phyloP scores from a whole-genome alignment of 2,113 vertebrate genomes.

The Peromyscus polionotus region DNA sequence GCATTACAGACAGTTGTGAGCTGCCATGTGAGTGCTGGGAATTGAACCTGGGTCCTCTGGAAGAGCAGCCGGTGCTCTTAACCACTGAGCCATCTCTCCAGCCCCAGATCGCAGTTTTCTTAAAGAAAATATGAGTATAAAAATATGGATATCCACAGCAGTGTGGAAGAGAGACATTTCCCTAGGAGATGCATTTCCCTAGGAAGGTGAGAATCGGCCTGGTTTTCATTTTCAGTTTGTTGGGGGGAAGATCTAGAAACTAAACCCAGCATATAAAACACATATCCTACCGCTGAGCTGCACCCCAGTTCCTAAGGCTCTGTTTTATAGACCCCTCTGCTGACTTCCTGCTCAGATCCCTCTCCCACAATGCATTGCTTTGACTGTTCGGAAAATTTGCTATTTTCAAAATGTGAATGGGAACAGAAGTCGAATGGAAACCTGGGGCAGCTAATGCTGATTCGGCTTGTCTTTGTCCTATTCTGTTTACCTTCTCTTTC shows the following conservation, averaged over 20 bases:
- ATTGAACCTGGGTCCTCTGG: no score
- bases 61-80: no score
- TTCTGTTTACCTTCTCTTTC: accelerated
- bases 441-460: neutral
- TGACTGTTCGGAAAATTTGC: conserved; percentile 10
- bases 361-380: neutral
- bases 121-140: neutral
- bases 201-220: neutral
- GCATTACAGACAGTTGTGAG: no score
- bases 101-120: neutral
- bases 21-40: no score
- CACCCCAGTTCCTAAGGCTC: neutral
- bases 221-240: neutral
- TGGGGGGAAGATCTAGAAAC: neutral
- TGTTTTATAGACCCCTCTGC: neutral
- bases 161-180: neutral
- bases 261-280: neutral
- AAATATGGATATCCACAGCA: neutral
- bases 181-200: neutral
- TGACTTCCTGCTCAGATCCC: neutral
- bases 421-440: neutral
- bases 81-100: no score
- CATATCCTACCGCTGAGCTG: no score
- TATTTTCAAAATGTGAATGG: neutral
- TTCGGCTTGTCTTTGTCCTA: neutral